phyloP scores from a whole-genome alignment of 2,113 vertebrate genomes.

The Neolamprologus sp. region DNA sequence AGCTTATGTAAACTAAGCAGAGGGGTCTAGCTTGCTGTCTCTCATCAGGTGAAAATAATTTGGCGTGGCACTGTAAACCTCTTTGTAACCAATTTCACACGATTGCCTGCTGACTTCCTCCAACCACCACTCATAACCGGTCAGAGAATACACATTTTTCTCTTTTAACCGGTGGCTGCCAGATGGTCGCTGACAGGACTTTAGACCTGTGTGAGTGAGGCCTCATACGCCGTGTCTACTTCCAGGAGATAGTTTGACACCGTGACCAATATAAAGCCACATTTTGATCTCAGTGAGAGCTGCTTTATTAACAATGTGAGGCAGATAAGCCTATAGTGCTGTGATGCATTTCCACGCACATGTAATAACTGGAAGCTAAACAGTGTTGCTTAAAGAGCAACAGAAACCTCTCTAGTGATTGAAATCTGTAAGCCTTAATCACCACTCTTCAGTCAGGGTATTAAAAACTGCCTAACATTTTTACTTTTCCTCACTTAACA shows the following conservation, averaged over 20 bases:
- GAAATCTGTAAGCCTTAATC: slow-evolving; percentile 15
- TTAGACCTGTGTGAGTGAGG: neutral
- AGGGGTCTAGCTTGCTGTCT: neutral
- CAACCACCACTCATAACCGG: neutral
- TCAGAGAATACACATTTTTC: neutral
- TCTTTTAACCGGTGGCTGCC: neutral
- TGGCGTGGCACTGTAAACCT: neutral
- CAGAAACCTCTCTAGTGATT: slow-evolving; percentile 40
- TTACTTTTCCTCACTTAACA: neutral
- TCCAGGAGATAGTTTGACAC: neutral
- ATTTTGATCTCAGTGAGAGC: neutral
- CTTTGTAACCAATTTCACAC: neutral
- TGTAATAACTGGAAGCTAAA: neutral
- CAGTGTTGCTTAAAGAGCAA: neutral
- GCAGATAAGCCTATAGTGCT: neutral
- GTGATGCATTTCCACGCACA: neutral
- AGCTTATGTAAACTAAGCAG: neutral
- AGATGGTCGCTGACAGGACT: neutral
- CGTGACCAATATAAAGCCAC: neutral
- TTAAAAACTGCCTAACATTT: slow-evolving; percentile 19
- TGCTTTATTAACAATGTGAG: neutral
- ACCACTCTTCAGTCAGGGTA: slow-evolving; percentile 14
- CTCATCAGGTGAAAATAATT: neutral
- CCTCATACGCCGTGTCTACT: neutral
- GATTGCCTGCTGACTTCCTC: neutral